Evolutionary conservation across 2,797 vertebrate species (phyloP), one percentile per base, ranked within the genome.

Genomic region (Australoheros facetus): DNA sequence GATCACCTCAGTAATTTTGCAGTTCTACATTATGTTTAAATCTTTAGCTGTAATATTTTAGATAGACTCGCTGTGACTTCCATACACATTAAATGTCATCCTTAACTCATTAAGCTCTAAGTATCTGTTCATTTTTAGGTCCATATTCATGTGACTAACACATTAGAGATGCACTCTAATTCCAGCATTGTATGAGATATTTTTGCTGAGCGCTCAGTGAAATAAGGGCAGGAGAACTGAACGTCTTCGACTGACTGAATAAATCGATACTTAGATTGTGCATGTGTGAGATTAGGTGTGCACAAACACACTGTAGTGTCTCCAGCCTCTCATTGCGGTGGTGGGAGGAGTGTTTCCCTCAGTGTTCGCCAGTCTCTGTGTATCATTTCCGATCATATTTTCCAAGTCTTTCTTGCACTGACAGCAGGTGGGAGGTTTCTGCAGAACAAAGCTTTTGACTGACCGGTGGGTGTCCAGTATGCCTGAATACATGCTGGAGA

Each of bases 381-480:
- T 58, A 56, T 85, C 53, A 74, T 45, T 17, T 71, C 60, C 69
- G 75, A 1, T 66, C 19, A 80, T 70, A 77, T 77, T 72, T 70
- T 70, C 72, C 26, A 7, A 30, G 51, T 56, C 48, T 48, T 79
- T 77, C n/a, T 58, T 11, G 23, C 64, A 2, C n/a, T 56, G 71
- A 83, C 82, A 64, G 86, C 76, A 74, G 83, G 81, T 69, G 79
- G 56, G 70, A 72, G 70, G 39, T 26, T 58, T 16, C 56, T 11
- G 70, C 21, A 5, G 78, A 76, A 86, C 34, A 77, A 64, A 69
- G 79, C 79, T 56, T 79, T 59, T 55, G 74, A 70, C 75, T 79
- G 84, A 80, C 73, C 56, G 8, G 51, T 77, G 76, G 78, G 83
- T 75, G 80, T 81, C 79, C 60, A 56, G 71, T 77, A 51, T 81